Conservation (phyloP, 1,140 invertebrate genomes). For the Drosophila nikananu region DNA sequence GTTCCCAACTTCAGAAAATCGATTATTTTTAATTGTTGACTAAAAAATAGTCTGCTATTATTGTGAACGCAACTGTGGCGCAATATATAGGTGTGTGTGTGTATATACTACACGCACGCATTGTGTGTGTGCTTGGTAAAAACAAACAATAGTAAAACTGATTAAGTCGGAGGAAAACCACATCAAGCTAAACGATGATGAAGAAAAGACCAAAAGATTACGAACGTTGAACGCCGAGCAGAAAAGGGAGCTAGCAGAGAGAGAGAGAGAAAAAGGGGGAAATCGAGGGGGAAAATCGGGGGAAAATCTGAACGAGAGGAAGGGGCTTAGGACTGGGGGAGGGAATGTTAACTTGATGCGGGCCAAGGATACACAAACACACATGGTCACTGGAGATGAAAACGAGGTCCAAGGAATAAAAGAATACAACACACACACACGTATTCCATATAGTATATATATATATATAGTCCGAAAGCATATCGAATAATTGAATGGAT, state of each 20-base stretch:
- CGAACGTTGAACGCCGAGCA: constrained; percentile 62
- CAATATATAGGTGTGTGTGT: background rate
- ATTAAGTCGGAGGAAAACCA: constrained; percentile 81
- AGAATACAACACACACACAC: constrained; percentile 30
- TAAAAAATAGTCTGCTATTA: background rate
- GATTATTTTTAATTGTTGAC: background rate
- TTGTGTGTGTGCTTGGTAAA: constrained; percentile 56
- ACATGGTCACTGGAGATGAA: constrained; percentile 69
- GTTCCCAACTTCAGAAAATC: no score
- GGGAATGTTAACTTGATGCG: constrained; percentile 47
- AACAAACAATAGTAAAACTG: constrained; percentile 84
- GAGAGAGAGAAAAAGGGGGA: background rate
- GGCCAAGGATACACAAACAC: constrained; percentile 53
- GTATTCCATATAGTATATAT: background rate
- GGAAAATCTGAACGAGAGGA: background rate
- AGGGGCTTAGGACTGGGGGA: background rate
- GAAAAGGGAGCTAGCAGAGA: constrained; percentile 10
- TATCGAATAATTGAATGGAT: constrained; percentile 83
- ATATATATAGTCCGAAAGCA: constrained; percentile 18
- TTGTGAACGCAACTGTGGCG: constrained; percentile 4
- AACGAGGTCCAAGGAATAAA: constrained; percentile 59
- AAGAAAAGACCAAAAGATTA: constrained; percentile 83
- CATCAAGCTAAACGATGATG: constrained; percentile 83
- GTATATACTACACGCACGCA: constrained; percentile 14
- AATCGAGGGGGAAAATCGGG: background rate